Conservation (phyloP, 2,888 invertebrate genomes). For the Pollenia labialis region DNA sequence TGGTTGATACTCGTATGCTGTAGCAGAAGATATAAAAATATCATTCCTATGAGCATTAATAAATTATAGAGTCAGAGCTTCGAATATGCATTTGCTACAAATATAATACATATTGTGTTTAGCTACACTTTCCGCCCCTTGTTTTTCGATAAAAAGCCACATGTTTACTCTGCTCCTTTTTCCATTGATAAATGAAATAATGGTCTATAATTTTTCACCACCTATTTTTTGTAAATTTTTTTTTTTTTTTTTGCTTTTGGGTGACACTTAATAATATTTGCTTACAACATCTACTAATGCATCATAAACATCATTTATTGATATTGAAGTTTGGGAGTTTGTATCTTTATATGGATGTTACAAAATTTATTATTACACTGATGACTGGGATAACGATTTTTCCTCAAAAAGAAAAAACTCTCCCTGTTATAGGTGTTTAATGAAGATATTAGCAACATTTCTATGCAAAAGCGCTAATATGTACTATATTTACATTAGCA, state of each 20-base stretch:
- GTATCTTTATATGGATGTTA: conserved; percentile 1
- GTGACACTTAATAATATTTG: conserved; percentile 67
- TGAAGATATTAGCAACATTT: no score
- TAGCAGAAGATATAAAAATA: neutral
- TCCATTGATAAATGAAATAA: conserved; percentile 52
- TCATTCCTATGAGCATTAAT: conserved; percentile 51
- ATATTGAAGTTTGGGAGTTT: conserved; percentile 39
- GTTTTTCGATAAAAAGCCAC: conserved; percentile 45
- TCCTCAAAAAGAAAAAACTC: neutral
- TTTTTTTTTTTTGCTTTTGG: conserved; percentile 31
- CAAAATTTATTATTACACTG: neutral
- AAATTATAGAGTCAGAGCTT: conserved; percentile 39
- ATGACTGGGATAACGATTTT: conserved; percentile 8
- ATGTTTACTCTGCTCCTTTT: conserved; percentile 47
- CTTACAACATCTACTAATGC: conserved; percentile 57
- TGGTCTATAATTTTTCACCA: conserved; percentile 71
- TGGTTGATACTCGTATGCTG: neutral
- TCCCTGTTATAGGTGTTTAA: no score
- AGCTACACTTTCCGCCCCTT: conserved; percentile 66
- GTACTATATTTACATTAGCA: no score
- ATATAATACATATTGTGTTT: conserved; percentile 28
- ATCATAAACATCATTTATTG: conserved; percentile 65
- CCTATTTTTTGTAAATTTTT: conserved; percentile 59
- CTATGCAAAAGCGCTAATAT: no score
- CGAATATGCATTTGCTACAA: conserved; percentile 22